Percentiles rank a stretch among this genome's conserved stretches.
These are phyloP conservation scores for Trissolcus brochymenae DNA, from an alignment of 2,888 invertebrate genomes.

Conservation along the genomic window DNA sequence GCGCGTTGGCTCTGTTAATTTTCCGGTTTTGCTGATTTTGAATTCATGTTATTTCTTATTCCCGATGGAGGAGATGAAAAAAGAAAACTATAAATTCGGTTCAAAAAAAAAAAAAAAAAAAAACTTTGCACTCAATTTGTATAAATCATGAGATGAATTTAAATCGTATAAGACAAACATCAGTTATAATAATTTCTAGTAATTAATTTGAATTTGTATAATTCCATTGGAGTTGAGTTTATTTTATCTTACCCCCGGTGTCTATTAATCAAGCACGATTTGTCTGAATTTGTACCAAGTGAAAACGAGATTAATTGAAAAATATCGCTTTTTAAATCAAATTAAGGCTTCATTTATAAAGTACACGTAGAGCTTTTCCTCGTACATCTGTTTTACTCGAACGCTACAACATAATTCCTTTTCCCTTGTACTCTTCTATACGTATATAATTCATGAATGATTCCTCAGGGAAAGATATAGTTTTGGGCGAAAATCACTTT, in stretches of 20 bases:
- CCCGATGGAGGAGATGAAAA: neutral
- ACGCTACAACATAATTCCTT: constrained; percentile 44
- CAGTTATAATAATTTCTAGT: too few relatives aligned
- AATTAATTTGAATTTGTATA: neutral
- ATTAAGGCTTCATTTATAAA: constrained; percentile 52
- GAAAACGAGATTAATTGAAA: constrained; percentile 48
- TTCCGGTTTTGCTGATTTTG: constrained; percentile 28
- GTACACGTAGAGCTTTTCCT: constrained; percentile 38
- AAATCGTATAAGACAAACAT: neutral
- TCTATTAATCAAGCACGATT: constrained; percentile 47
- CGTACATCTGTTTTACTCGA: constrained; percentile 42
- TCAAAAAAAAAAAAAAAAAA: too few relatives aligned
- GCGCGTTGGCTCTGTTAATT: constrained; percentile 35
- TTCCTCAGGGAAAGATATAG: constrained; percentile 21
- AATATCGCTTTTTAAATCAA: constrained; percentile 55
- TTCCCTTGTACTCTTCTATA: constrained; percentile 31
- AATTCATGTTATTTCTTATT: constrained; percentile 17
- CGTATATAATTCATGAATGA: constrained; percentile 42
- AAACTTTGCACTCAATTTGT: neutral
- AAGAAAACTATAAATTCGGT: neutral
- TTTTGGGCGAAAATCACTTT: neutral
- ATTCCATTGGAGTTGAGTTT: constrained; percentile 16
- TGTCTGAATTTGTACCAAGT: constrained; percentile 48
- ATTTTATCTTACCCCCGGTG: constrained; percentile 12
- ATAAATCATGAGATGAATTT: neutral